A percentile compares a stretch with the other conserved stretches of the same genome.
phyloP scores from a whole-genome alignment of 2,888 invertebrate genomes.

The Tortricodes alternella region DNA sequence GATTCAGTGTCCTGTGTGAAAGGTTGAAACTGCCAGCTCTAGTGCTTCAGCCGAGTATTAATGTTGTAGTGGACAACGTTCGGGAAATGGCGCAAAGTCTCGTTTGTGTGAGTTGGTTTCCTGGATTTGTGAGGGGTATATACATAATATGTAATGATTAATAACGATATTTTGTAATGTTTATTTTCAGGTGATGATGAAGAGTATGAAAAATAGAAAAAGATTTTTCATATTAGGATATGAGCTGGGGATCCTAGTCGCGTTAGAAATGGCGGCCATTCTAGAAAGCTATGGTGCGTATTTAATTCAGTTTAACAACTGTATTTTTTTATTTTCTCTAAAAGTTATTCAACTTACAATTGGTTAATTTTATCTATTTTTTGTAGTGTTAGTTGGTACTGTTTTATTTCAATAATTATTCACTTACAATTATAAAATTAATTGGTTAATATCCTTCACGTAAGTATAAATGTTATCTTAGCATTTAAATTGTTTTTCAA shows the following conservation, averaged over 20 bases:
- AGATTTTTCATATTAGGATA: conserved; percentile 33
- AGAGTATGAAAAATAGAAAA: conserved; percentile 15
- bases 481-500: too few species aligned
- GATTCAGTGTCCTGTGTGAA: conserved; percentile 17
- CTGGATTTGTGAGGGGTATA: too few species aligned
- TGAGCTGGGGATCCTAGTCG: conserved; percentile 29
- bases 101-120: not conserved
- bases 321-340: not conserved
- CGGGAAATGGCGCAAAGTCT: conserved; percentile 10
- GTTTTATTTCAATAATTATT: not conserved
- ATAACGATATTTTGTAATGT: not conserved
- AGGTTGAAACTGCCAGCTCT: conserved; percentile 14
- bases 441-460: too few species aligned
- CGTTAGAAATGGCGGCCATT: conserved; percentile 31
- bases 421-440: too few species aligned
- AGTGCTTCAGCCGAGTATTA: conserved; percentile 4
- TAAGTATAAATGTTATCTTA: too few species aligned
- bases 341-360: not conserved
- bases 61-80: not conserved
- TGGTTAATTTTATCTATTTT: not conserved
- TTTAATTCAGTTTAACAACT: not conserved
- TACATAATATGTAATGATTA: too few species aligned
- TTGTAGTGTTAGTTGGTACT: not conserved
- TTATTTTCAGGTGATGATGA: conserved; percentile 17
- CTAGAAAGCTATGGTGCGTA: conserved; percentile 30